Percentiles rank a stretch among this genome's conserved stretches.
phyloP scores from a whole-genome alignment of 2,113 vertebrate species.

The Epinephelus cyanopodus region DNA sequence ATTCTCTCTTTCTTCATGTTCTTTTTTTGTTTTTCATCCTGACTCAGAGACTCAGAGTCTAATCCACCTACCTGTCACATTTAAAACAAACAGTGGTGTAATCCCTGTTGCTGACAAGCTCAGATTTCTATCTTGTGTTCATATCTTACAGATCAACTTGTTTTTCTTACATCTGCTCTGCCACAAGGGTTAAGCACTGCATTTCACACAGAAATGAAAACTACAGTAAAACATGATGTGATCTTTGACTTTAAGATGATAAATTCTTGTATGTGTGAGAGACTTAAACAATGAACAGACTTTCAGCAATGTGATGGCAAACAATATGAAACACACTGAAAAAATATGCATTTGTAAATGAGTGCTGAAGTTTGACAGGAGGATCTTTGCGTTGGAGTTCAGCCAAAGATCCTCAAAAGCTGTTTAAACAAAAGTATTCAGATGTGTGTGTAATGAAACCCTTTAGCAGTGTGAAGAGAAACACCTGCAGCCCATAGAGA shows the following conservation, averaged over 20 bases:
- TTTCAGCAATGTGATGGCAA: neutral
- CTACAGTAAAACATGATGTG: neutral
- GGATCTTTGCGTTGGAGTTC: constrained; percentile 2
- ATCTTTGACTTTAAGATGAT: neutral
- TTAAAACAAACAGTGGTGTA: neutral
- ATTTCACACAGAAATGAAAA: neutral
- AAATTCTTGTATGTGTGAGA: neutral
- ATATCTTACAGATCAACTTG: neutral
- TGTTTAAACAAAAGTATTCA: neutral
- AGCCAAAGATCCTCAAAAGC: neutral
- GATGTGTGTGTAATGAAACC: neutral
- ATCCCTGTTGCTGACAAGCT: neutral
- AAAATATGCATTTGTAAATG: neutral
- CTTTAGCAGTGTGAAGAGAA: neutral
- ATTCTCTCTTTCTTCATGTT: constrained; percentile 69
- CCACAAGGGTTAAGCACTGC: neutral
- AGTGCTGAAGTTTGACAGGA: neutral
- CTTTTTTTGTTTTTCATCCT: constrained; percentile 17
- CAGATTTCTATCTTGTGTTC: neutral
- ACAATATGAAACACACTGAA: neutral
- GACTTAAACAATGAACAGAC: neutral
- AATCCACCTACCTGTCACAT: constrained; percentile 41
- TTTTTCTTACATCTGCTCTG: neutral
- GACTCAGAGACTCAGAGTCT: constrained; percentile 23
- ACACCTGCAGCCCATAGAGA: neutral